Base-by-base conservation (phyloP, 1,140 invertebrate species). In the Danaus melanippus region DNA sequence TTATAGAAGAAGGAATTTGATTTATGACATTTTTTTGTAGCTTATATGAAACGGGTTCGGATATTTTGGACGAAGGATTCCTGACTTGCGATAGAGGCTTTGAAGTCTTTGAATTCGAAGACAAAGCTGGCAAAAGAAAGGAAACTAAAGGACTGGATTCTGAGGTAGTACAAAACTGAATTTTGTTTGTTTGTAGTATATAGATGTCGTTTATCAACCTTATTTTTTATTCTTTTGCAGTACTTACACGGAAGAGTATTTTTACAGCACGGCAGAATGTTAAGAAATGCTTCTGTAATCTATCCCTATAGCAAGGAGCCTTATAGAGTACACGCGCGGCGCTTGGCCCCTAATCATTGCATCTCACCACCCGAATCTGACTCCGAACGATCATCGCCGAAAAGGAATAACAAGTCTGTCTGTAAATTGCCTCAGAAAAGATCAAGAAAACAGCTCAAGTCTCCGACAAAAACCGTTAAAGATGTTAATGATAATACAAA, bases 201-300 rank as follows among this genome's bases (percentile, higher is more conserved):
- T 45, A 42, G 15, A 39, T 45, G 8, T 40, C 46, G 43, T 50
- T 51, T 54, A 46, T 58, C 1, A 46, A 11, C 52, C 44, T 8
- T 10, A 6, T 0, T 21, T 40, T 8, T 32, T 32, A 1, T 50
- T 64, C 46, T 43, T 50, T 82, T 84, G 12, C 67, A 93, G 93
- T 93, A 93, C 71, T 87, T 94, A 7, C 92, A 94, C 82, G 93
- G 93, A 7, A 89, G 90, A 63, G 89, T 94, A 12, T 94, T 92
- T 71, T 85, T 93, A 9, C 92, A 93, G 84, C 92, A 92, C 41
- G 91, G 91, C 0, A 90, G 91, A 68, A 89, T 90, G 21, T 74
- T 93, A 51, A 89, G 91, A 44, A 89, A 91, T 8, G 92, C 92
- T 1, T 90, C 90, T 66, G 90, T 94, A 47, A 89, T 89, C 21